Evolutionary conservation across 2,797 vertebrate species (phyloP).

Genomic region (Acanthis flammea): DNA sequence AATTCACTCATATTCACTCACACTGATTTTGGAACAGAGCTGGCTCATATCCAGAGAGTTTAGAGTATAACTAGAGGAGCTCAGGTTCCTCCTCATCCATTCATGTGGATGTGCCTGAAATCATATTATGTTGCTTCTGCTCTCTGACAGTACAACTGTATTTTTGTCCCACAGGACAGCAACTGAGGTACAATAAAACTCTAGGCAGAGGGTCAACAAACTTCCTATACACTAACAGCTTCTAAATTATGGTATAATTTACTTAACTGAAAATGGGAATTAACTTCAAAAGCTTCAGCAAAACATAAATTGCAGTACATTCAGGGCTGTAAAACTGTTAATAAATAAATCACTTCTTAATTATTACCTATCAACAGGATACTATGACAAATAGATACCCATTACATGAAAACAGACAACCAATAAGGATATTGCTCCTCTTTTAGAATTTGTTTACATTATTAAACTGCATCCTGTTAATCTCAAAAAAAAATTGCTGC

Average conservation of each 20-base stretch:
- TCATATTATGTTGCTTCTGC: neutral
- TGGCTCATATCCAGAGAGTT: neutral
- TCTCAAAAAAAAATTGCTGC: neutral
- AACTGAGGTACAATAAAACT: neutral
- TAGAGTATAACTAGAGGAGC: neutral
- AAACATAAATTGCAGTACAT: neutral
- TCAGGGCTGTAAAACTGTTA: neutral
- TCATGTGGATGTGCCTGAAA: neutral
- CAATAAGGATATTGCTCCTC: neutral
- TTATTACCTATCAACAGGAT: constrained; percentile 21
- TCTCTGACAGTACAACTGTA: neutral
- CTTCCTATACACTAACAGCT: neutral
- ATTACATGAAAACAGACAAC: constrained; percentile 10
- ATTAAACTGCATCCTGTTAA: neutral
- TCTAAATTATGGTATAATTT: neutral
- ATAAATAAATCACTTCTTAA: constrained; percentile 31
- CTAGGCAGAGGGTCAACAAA: neutral
- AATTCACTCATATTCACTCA: neutral
- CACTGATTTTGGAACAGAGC: neutral
- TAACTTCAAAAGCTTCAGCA: neutral
- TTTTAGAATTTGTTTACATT: neutral
- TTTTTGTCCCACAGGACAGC: neutral
- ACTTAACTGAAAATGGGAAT: neutral
- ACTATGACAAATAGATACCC: neutral
- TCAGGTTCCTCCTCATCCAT: neutral